A percentile compares a stretch with the other conserved stretches of the same genome.
These are phyloP conservation scores for Crossaster papposus DNA, from an alignment of 53 echinoderm and acorn worm genomes.

Conservation along the genomic window DNA sequence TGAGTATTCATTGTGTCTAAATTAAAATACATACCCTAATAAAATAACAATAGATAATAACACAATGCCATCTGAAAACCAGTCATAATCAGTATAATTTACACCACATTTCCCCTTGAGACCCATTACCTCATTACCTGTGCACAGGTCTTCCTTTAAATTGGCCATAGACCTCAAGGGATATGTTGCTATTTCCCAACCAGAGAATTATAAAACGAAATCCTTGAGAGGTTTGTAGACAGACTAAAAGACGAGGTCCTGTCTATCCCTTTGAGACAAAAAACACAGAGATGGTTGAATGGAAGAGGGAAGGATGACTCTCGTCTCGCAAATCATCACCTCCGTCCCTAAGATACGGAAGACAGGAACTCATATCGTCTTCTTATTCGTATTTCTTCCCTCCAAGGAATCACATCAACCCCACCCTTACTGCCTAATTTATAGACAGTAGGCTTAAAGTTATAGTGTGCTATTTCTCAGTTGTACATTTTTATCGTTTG, in stretches of 20 bases:
- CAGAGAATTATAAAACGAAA: neutral
- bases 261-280: conserved; percentile 5
- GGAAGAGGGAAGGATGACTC: conserved; percentile 31
- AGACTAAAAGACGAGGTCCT: neutral
- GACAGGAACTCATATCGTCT: neutral
- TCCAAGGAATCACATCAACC: neutral
- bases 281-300: too few relatives aligned
- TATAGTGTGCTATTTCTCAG: too few relatives aligned
- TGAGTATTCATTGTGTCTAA: too few relatives aligned
- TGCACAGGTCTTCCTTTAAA: too few relatives aligned
- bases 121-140: too few relatives aligned
- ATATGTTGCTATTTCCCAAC: neutral
- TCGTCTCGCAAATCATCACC: conserved; percentile 27
- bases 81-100: too few relatives aligned
- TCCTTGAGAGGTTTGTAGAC: neutral
- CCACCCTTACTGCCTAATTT: neutral
- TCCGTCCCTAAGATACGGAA: conserved; percentile 1
- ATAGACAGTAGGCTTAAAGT: neutral
- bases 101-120: too few relatives aligned
- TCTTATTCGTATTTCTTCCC: conserved; percentile 13
- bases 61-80: too few relatives aligned
- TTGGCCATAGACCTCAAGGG: neutral
- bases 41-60: too few relatives aligned
- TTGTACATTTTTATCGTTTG: too few relatives aligned
- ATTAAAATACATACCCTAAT: too few relatives aligned